These are phyloP conservation scores for Nyctibius bracteatus DNA, from an alignment of 2,113 vertebrate species.

Conservation along the genomic window DNA sequence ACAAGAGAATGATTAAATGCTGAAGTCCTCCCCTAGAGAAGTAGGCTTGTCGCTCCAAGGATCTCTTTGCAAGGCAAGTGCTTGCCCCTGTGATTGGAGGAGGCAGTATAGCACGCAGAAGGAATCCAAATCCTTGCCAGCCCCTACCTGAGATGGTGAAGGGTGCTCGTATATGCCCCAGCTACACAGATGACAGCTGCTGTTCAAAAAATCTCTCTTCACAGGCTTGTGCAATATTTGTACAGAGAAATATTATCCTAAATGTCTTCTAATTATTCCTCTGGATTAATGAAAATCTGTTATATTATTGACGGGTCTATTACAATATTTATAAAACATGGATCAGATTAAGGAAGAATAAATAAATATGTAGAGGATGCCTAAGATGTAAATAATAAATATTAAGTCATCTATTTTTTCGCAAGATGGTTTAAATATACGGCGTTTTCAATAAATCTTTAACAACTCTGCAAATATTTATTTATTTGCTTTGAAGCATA, in stretches of 20 bases:
- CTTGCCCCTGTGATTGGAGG: neutral
- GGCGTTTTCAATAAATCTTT: constrained; percentile 70
- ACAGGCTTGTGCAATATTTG: constrained; percentile 66
- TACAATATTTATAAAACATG: constrained; percentile 78
- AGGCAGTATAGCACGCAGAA: neutral
- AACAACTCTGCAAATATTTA: constrained; percentile 75
- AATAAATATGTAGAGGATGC: constrained; percentile 74
- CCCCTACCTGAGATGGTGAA: neutral
- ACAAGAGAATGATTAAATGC: neutral
- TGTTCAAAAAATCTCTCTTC: constrained; percentile 10
- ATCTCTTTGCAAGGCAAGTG: neutral
- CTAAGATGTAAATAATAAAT: constrained; percentile 76
- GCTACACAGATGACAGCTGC: neutral
- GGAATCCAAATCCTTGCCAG: neutral
- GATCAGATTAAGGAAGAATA: constrained; percentile 74
- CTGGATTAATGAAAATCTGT: constrained; percentile 74
- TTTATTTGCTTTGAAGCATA: constrained; percentile 53
- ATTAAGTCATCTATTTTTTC: constrained; percentile 67
- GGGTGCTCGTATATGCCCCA: neutral
- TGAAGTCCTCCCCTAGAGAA: neutral
- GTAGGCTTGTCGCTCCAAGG: neutral
- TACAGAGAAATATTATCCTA: constrained; percentile 73
- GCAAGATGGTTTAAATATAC: constrained; percentile 65
- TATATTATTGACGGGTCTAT: constrained; percentile 77
- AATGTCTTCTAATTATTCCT: constrained; percentile 79